These are phyloP conservation scores for Uloborus diversus DNA, from an alignment of 1,140 invertebrate genomes.

Conservation along the genomic window DNA sequence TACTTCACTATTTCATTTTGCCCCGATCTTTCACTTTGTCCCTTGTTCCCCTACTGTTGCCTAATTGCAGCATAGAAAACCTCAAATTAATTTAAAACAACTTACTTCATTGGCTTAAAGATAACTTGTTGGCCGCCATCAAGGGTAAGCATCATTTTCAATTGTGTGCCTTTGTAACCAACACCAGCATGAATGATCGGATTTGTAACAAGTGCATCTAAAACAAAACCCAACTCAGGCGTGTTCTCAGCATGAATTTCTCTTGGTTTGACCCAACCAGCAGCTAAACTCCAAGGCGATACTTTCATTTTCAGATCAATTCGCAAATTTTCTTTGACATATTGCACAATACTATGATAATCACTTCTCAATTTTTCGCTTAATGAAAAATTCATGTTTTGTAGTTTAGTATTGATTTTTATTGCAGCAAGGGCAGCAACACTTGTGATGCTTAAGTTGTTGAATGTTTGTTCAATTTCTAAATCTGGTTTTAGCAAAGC, in stretches of 20 bases:
- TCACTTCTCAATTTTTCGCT: not conserved
- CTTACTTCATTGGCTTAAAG: constrained; percentile 88
- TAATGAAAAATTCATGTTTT: constrained; percentile 13
- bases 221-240: constrained; percentile 73
- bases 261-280: constrained; percentile 73
- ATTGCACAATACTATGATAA: constrained; percentile 20
- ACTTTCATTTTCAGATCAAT: constrained; percentile 49
- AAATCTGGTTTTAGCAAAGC: constrained; percentile 1
- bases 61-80: not conserved
- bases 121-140: constrained; percentile 80
- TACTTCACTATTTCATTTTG: no score
- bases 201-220: constrained; percentile 75
- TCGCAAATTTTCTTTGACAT: constrained; percentile 20
- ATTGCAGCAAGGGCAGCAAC: constrained; percentile 44
- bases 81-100: not conserved
- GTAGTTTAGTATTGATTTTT: constrained; percentile 48
- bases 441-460: constrained; percentile 41
- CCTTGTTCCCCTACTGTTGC: no score
- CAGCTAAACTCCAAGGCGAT: constrained; percentile 54
- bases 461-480: not conserved
- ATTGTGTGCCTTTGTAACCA: constrained; percentile 82
- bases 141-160: constrained; percentile 84
- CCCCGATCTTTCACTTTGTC: no score
- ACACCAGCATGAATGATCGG: constrained; percentile 79
- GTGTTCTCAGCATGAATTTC: constrained; percentile 72